phyloP scores from a whole-genome alignment of 2,797 vertebrate species.

The Tarsius wallacei region DNA sequence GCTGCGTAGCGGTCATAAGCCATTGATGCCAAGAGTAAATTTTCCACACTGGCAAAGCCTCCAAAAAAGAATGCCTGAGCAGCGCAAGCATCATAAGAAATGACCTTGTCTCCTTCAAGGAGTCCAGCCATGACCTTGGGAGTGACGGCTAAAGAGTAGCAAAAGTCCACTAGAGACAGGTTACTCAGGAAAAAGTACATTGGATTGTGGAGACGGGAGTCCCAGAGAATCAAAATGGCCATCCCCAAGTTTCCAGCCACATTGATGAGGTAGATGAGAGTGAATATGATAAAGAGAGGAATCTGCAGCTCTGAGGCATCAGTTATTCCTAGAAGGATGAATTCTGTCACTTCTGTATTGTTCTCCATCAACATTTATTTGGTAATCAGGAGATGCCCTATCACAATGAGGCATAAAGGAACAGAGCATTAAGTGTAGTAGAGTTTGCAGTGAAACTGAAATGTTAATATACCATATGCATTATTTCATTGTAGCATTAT shows the following conservation, averaged over 20 bases:
- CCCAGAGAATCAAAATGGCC: background rate
- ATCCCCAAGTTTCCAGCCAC: slow-evolving; percentile 37
- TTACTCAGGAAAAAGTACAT: slow-evolving; percentile 50
- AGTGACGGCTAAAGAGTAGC: background rate
- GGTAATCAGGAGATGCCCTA: background rate
- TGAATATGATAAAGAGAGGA: background rate
- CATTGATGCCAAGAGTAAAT: background rate
- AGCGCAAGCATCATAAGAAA: background rate
- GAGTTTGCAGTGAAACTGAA: background rate
- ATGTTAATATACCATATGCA: background rate
- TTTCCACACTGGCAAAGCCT: background rate
- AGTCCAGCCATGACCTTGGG: background rate
- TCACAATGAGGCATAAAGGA: background rate
- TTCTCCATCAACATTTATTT: background rate
- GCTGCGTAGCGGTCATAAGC: background rate
- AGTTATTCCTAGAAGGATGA: slow-evolving; percentile 1
- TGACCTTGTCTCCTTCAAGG: background rate
- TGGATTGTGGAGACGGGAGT: background rate
- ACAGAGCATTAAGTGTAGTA: background rate
- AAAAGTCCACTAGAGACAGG: slow-evolving; percentile 21
- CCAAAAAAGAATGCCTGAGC: slow-evolving; percentile 39
- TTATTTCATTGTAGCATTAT: background rate
- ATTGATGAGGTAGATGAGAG: background rate
- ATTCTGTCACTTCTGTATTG: background rate
- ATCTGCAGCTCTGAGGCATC: background rate